Conservation (phyloP, 2,888 invertebrate species). For the Cheilosia urbana region DNA sequence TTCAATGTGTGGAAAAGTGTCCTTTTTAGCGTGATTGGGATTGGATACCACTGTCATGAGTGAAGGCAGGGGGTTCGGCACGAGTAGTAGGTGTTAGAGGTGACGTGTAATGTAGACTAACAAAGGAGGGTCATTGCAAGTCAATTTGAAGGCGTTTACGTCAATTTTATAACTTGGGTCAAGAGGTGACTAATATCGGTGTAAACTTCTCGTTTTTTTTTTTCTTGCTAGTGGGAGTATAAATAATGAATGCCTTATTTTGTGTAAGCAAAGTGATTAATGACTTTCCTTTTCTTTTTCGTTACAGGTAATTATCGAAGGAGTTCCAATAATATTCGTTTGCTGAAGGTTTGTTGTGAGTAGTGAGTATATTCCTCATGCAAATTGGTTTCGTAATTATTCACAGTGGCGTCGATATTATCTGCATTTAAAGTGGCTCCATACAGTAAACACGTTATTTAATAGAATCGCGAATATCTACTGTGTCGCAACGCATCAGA, state of each 20-base stretch:
- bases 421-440: background rate
- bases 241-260: background rate
- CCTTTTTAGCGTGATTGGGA: conserved; percentile 64
- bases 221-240: background rate
- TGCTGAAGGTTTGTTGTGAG: too few relatives aligned
- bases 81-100: conserved; percentile 8
- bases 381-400: background rate
- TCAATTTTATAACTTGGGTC: conserved; percentile 55
- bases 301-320: conserved; percentile 42
- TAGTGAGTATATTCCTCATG: too few relatives aligned
- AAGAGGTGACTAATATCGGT: conserved; percentile 37
- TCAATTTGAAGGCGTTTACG: conserved; percentile 44
- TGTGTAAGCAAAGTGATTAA: conserved; percentile 13
- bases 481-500: conserved; percentile 6
- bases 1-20: conserved; percentile 75
- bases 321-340: background rate
- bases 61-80: conserved; percentile 26
- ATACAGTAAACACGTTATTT: conserved; percentile 7
- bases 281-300: conserved; percentile 8
- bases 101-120: background rate
- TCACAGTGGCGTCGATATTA: background rate
- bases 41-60: conserved; percentile 45
- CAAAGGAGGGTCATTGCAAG: conserved; percentile 43
- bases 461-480: background rate
- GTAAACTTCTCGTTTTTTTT: background rate